Base-by-base conservation (phyloP, 1,140 invertebrate species). In the Drosophila bocki region DNA sequence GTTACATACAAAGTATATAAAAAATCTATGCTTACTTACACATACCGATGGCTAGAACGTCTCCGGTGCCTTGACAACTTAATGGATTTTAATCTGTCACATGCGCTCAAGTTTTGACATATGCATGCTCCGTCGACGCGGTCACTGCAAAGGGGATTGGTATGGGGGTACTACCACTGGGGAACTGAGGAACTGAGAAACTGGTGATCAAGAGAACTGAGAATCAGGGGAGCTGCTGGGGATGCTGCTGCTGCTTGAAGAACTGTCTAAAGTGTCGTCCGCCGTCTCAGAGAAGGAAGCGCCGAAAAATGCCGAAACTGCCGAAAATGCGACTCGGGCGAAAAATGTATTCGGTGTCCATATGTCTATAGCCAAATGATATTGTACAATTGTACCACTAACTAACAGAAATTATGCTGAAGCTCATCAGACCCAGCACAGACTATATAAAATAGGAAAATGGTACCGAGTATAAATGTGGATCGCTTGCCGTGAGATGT, bases 1-100 rank as follows among this genome's bases (percentile, higher is more conserved):
- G 47, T 70, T 76, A 53, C 58, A 58, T 75, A 63, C 54, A 63
- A 78, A 53, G 61, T 70, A 78, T 54, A 62, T 61, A 39, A 37
- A 70, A 70, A 70, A 44, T 54, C 45, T 68, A 70, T 68, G 62
- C 32, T 70, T 41, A 50, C 56, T 32, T 32, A 15, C 39, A 11
- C 32, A 32, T 39, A 13, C 15, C 32, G 12, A 17, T 74, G 37
- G 41, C 17, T 54, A 22, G 67, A 29, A 51, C 68, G 65, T 60
- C 64, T 69, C 54, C 48, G 37, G 35, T 54, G 58, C 54, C 70
- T 74, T 90, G 85, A 90, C 85, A 90, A 91, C 85, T 90, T 90
- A 90, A 90, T 90, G 85, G 85, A 90, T 90, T 90, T 90, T 90
- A 90, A 90, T 90, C 85, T 90, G 85, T 90, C 85, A 90, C 85